Evolutionary conservation across 2,888 invertebrate species (phyloP).

Genomic region (Lycaena phlaeas): DNA sequence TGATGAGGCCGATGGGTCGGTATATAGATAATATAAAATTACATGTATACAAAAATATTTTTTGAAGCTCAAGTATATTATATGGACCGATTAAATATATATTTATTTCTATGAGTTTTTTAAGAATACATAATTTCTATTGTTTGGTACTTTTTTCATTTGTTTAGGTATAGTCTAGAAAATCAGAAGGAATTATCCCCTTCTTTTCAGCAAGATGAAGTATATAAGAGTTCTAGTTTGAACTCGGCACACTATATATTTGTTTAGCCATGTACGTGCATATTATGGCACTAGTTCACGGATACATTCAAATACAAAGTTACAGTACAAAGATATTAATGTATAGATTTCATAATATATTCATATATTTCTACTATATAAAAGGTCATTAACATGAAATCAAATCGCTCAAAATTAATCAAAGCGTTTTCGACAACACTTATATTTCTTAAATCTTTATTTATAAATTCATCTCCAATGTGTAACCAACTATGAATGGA

Average conservation of each 20-base stretch:
- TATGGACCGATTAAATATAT: constrained; percentile 45
- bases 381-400: neutral
- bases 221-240: too few relatives aligned
- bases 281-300: constrained; percentile 62
- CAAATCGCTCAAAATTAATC: too few relatives aligned
- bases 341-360: constrained; percentile 6
- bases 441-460: too few relatives aligned
- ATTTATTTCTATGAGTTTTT: neutral
- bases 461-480: too few relatives aligned
- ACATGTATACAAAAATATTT: constrained; percentile 65
- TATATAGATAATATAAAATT: constrained; percentile 47
- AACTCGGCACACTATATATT: too few relatives aligned
- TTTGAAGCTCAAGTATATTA: constrained; percentile 63
- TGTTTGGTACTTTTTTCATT: too few relatives aligned
- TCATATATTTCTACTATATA: neutral
- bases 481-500: neutral
- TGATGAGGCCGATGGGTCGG: constrained; percentile 40
- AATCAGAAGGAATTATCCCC: too few relatives aligned
- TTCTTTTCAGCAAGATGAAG: too few relatives aligned
- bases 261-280: neutral
- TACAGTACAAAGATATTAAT: constrained; percentile 3
- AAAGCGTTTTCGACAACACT: too few relatives aligned
- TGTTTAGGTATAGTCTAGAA: too few relatives aligned
- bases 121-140: too few relatives aligned
- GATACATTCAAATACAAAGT: constrained; percentile 25